phyloP scores from a whole-genome alignment of 2,888 invertebrate genomes.

The Papilio protenor region DNA sequence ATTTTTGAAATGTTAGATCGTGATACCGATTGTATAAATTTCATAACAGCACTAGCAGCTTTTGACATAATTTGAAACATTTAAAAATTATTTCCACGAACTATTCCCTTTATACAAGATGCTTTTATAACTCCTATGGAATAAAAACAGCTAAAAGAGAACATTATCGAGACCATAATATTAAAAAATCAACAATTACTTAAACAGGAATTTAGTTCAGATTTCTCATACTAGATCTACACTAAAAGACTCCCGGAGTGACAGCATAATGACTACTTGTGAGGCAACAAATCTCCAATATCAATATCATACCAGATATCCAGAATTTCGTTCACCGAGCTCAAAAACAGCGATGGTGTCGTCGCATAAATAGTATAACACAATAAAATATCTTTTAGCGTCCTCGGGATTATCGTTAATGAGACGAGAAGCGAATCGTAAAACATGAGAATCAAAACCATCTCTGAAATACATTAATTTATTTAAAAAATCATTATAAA shows the following conservation, averaged over 20 bases:
- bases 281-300: neutral
- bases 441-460: constrained; percentile 89
- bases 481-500: too few relatives aligned
- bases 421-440: constrained; percentile 92
- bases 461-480: constrained; percentile 73
- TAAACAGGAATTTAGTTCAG: neutral
- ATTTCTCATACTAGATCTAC: too few relatives aligned
- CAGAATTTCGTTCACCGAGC: constrained; percentile 88
- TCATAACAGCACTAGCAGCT: too few relatives aligned
- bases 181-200: neutral
- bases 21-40: too few relatives aligned
- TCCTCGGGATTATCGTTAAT: constrained; percentile 88
- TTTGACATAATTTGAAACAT: too few relatives aligned
- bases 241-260: neutral
- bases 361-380: constrained; percentile 92
- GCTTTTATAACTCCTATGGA: neutral
- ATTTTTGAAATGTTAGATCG: neutral
- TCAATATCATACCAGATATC: constrained; percentile 67
- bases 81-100: neutral
- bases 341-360: constrained; percentile 93
- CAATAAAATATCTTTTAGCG: constrained; percentile 88
- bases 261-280: neutral
- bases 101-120: neutral
- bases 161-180: neutral
- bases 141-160: neutral